phyloP scores from a whole-genome alignment of 2,888 invertebrate species.

The Netelia inedita region DNA sequence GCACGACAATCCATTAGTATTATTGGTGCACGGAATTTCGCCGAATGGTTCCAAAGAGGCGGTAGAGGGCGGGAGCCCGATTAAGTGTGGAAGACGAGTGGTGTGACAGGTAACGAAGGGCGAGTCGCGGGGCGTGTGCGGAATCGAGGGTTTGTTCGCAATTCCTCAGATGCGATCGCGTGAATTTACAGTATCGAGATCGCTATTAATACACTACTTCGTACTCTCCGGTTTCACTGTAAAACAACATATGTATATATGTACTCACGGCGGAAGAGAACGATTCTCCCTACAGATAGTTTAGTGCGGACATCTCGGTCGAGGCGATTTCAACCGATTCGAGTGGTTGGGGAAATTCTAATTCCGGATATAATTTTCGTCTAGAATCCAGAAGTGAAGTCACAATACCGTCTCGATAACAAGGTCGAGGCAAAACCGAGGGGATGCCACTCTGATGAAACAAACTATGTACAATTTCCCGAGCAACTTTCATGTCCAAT shows the following conservation, averaged over 20 bases:
- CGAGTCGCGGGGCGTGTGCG: conserved; percentile 1
- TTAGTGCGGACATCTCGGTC: background rate
- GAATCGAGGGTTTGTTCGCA: conserved; percentile 33
- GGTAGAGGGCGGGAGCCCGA: conserved; percentile 21
- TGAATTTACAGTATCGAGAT: conserved; percentile 62
- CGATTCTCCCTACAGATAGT: background rate
- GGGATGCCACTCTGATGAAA: conserved; percentile 9
- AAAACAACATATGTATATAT: background rate
- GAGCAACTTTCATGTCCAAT: conserved; percentile 16
- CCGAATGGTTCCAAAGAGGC: background rate
- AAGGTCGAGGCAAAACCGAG: conserved; percentile 4
- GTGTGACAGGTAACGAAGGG: conserved; percentile 68
- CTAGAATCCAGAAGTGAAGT: conserved; percentile 38
- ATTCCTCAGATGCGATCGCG: background rate
- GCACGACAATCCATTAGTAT: conserved; percentile 51
- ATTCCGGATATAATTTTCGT: conserved; percentile 73
- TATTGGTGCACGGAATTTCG: conserved; percentile 58
- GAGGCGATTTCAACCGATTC: background rate
- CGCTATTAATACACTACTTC: conserved; percentile 61
- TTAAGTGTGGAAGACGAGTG: conserved; percentile 20
- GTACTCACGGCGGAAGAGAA: background rate
- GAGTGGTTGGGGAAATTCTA: conserved; percentile 66
- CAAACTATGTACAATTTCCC: conserved; percentile 25
- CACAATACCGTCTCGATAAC: conserved; percentile 25
- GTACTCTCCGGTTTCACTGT: conserved; percentile 10